Base-by-base conservation (phyloP, 2,113 vertebrate species). In the Scophthalmus maximus region DNA sequence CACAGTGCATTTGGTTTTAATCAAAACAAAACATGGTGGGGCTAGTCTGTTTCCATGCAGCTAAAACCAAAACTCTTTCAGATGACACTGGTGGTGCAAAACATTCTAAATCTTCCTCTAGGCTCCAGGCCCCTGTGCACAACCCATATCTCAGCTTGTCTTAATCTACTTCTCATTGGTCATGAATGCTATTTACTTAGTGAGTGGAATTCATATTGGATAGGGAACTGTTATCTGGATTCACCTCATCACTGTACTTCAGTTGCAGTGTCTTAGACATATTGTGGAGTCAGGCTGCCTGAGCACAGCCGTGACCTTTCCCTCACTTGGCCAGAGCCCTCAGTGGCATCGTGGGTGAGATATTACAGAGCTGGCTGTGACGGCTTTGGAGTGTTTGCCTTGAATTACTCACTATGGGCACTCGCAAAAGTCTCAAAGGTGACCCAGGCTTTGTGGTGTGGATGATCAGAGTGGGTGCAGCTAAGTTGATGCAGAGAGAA, bases 301-400 rank as follows among this genome's bases (percentile, higher is more conserved):
- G 26, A n/a, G 6, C 2, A 76, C 53, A 61, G 44, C 23, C 6
- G 6, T n/a, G 47, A 79, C 72, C 47, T 68, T 73, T 73, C 20
- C 30, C 62, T 79, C 40, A 63, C 51, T 65, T 55, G 44, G 76
- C 66, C 40, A 1, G 3, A 52, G 52, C 56, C 30, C 9, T 44
- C 2, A 18, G 20, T 52, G 56, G 38, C 52, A 51, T 23, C 18
- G 30, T 0, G 17, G 46, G 32, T 62, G 50, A 63, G 38, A 47
- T 59, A 47, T 51, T 56, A 53, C 0, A 66, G 8, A 52, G 44
- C 30, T 26, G 46, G 59, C 69, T 67, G 55, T 29, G 38, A 63
- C 15, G 17, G 46, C 52, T 62, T 61, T 34, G 4, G 38, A 56
- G 36, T 26, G 44, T 81, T n/a, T 82, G 20, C 42, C 47, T 61